phyloP scores from a whole-genome alignment of 92 coral and sea anemone genomes.

The Umimayanthus chanpuru region DNA sequence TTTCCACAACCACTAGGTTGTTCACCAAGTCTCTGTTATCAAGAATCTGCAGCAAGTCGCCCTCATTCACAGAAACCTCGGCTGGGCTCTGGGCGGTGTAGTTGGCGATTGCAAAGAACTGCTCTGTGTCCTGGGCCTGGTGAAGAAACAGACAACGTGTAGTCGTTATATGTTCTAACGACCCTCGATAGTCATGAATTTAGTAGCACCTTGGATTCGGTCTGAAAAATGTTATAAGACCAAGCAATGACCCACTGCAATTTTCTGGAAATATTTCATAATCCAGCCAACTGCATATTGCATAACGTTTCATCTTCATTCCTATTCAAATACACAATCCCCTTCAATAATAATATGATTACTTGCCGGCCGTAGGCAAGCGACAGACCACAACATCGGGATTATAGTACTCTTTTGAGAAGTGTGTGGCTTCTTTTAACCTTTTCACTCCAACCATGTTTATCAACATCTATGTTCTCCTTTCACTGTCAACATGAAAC shows the following conservation, averaged over 20 bases:
- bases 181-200: neutral
- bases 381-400: neutral
- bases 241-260: neutral
- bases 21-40: constrained; percentile 69
- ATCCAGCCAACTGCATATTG: neutral
- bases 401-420: neutral
- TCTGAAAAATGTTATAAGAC: too few relatives aligned
- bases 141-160: neutral
- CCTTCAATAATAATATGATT: neutral
- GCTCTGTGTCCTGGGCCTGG: constrained; percentile 66
- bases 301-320: neutral
- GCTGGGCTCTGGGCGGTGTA: constrained; percentile 74
- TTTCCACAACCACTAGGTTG: constrained; percentile 70
- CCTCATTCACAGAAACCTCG: constrained; percentile 81
- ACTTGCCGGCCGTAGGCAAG: neutral
- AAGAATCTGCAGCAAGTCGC: constrained; percentile 77
- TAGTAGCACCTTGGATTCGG: neutral
- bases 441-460: too few relatives aligned
- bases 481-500: too few relatives aligned
- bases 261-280: too few relatives aligned
- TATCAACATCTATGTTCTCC: too few relatives aligned
- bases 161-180: neutral
- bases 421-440: too few relatives aligned
- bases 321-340: neutral
- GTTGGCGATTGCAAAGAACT: constrained; percentile 72